A percentile compares a stretch with the other conserved stretches of the same genome.
phyloP scores from a whole-genome alignment of 1,140 invertebrate species.

The Scylla paramamosain region DNA sequence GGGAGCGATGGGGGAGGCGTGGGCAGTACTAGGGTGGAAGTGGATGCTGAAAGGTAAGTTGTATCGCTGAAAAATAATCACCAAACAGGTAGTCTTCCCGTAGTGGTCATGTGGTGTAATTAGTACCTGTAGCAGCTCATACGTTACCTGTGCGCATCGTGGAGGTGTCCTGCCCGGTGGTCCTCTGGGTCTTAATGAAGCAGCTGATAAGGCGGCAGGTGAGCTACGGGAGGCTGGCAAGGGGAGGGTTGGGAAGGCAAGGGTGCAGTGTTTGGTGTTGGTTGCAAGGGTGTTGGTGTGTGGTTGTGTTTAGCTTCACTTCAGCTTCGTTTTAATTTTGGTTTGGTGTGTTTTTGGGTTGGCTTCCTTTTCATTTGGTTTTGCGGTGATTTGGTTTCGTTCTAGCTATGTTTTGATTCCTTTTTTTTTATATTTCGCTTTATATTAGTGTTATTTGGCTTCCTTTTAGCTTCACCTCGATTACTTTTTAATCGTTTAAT shows the following conservation, averaged over 20 bases:
- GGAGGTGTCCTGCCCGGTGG: neutral
- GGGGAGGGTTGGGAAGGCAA: neutral
- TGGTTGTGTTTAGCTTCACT: no score
- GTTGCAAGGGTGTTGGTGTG: no score
- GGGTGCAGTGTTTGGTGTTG: neutral
- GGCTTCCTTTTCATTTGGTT: no score
- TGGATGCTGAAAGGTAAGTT: neutral
- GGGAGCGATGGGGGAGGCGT: neutral
- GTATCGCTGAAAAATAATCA: slow-evolving; percentile 43
- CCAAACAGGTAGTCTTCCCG: neutral
- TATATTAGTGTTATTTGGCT: no score
- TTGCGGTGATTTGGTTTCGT: no score
- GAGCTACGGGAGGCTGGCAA: neutral
- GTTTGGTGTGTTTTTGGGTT: no score
- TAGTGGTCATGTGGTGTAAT: neutral
- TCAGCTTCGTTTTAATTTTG: neutral
- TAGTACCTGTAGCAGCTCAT: slow-evolving; percentile 35
- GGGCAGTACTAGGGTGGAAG: neutral
- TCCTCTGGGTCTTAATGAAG: slow-evolving; percentile 26
- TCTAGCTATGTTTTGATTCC: no score
- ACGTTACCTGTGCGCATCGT: slow-evolving; percentile 7
- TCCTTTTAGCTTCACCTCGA: no score
- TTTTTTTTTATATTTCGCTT: no score
- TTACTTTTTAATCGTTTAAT: no score
- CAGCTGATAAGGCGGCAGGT: slow-evolving; percentile 41